Evolutionary conservation across 2,888 invertebrate genomes (phyloP).

Genomic region (Auanema sp.): DNA sequence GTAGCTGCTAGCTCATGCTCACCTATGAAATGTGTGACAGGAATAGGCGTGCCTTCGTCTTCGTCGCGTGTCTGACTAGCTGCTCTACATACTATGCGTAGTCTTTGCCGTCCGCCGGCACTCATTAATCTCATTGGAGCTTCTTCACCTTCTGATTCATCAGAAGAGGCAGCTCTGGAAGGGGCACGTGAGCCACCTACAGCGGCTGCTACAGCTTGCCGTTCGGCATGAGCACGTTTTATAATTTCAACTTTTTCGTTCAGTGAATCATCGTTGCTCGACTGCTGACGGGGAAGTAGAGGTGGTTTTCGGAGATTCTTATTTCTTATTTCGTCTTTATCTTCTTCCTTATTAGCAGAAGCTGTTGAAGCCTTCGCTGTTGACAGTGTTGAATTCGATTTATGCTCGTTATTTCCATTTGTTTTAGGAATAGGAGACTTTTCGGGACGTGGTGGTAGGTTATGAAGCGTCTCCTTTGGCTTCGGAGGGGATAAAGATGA

Average conservation of each 20-base stretch:
- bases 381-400: conserved; percentile 9
- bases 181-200: conserved; percentile 26
- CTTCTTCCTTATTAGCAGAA: conserved; percentile 27
- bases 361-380: conserved; percentile 22
- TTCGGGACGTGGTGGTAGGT: conserved; percentile 2
- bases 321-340: conserved; percentile 12
- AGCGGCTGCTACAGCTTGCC: conserved; percentile 18
- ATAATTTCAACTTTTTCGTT: conserved; percentile 60
- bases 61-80: conserved; percentile 42
- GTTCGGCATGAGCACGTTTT: conserved; percentile 50
- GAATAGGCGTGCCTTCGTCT: conserved; percentile 37
- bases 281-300: conserved; percentile 52
- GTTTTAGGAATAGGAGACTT: conserved; percentile 8
- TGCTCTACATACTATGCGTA: conserved; percentile 76
- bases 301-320: conserved; percentile 33
- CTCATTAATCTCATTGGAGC: not conserved
- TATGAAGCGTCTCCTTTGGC: conserved; percentile 18
- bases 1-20: conserved; percentile 26
- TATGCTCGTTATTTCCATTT: conserved; percentile 11
- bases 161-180: conserved; percentile 24
- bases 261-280: conserved; percentile 51
- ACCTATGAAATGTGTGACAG: conserved; percentile 60
- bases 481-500: not conserved
- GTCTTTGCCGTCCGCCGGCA: conserved; percentile 70
- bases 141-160: conserved; percentile 33